Evolutionary conservation across 30 jellyfish, hydroid and myxozoan genomes (phyloP).

Genomic region (Hydra vulgaris): DNA sequence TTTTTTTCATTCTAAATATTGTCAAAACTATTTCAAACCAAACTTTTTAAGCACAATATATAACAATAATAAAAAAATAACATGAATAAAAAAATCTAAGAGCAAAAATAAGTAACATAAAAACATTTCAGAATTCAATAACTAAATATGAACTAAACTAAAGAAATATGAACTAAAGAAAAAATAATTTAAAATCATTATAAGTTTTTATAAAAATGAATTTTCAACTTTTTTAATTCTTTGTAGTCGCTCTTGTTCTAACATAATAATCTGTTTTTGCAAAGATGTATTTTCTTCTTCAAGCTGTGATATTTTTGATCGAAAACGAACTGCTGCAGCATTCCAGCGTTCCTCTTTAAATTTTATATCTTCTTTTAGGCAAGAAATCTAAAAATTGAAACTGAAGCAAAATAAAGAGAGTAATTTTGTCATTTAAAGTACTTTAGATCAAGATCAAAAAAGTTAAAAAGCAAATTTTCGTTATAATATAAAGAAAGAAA

Average conservation of each 20-base stretch:
- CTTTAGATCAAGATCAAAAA: background rate
- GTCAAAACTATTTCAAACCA: too few relatives aligned
- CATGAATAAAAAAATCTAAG: too few relatives aligned
- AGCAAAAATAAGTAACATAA: too few relatives aligned
- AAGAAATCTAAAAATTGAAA: constrained; percentile 28
- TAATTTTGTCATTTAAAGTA: background rate
- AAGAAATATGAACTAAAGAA: too few relatives aligned
- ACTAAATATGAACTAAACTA: too few relatives aligned
- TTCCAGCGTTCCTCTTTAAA: constrained; percentile 82
- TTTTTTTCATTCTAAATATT: background rate
- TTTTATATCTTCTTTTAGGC: constrained; percentile 44
- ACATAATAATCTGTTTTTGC: constrained; percentile 36
- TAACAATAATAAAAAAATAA: too few relatives aligned
- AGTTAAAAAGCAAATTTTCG: too few relatives aligned
- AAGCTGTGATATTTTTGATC: constrained; percentile 51
- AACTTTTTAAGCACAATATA: too few relatives aligned
- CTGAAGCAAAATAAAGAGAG: too few relatives aligned
- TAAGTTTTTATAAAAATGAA: too few relatives aligned
- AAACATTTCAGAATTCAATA: too few relatives aligned
- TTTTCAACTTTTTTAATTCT: constrained; percentile 29
- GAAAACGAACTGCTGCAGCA: constrained; percentile 67
- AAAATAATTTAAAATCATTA: too few relatives aligned
- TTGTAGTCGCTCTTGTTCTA: constrained; percentile 65
- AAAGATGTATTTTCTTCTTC: constrained; percentile 57
- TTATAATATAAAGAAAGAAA: background rate